phyloP scores from a whole-genome alignment of 2,888 invertebrate species.

The Drosophila nr. fundita region DNA sequence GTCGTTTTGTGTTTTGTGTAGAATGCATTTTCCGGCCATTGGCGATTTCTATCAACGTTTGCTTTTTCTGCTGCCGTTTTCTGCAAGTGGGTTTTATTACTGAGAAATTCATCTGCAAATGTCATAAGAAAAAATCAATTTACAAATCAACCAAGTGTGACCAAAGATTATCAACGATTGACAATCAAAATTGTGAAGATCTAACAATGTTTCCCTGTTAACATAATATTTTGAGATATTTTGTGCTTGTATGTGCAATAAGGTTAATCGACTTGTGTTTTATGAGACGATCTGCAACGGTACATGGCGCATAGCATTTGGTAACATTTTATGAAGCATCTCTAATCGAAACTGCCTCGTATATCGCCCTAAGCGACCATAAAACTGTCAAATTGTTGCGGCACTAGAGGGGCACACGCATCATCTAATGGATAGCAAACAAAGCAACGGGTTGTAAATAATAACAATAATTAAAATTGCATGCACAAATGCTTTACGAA shows the following conservation, averaged over 20 bases:
- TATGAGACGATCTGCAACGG: slow-evolving; percentile 37
- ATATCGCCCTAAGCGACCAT: slow-evolving; percentile 57
- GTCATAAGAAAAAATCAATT: neutral
- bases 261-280: slow-evolving; percentile 1
- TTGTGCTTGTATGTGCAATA: neutral
- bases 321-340: slow-evolving; percentile 66
- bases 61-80: slow-evolving; percentile 67
- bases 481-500: slow-evolving; percentile 66
- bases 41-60: slow-evolving; percentile 69
- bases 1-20: slow-evolving; percentile 19
- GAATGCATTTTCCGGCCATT: slow-evolving; percentile 72
- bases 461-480: slow-evolving; percentile 75
- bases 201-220: slow-evolving; percentile 31
- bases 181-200: slow-evolving; percentile 1
- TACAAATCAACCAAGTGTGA: slow-evolving; percentile 64
- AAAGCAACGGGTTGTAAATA: slow-evolving; percentile 63
- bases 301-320: slow-evolving; percentile 20
- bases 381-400: slow-evolving; percentile 52
- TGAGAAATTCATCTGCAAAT: slow-evolving; percentile 38
- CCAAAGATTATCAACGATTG: slow-evolving; percentile 41
- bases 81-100: slow-evolving; percentile 59
- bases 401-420: slow-evolving; percentile 25
- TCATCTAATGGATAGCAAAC: slow-evolving; percentile 69
- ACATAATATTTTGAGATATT: slow-evolving; percentile 3
- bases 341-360: slow-evolving; percentile 35